Conservation (phyloP, 2,797 vertebrate species). For the Enteromius radiatus region DNA sequence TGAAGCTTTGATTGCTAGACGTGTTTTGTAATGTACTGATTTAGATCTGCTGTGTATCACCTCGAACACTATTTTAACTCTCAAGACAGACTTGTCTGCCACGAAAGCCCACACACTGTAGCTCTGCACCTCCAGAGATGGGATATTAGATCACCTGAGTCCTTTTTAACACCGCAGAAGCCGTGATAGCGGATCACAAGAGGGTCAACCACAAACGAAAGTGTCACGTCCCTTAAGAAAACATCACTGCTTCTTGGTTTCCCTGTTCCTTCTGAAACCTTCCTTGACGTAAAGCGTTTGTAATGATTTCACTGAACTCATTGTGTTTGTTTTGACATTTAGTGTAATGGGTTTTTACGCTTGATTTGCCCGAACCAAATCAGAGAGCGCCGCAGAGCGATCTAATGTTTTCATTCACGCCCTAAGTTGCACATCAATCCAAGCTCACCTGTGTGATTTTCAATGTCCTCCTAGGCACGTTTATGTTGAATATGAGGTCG, state of each 20-base stretch:
- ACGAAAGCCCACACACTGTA: not conserved
- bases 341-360: conserved; percentile 45
- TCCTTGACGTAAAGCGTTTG: not conserved
- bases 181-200: not conserved
- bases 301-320: conserved; percentile 41
- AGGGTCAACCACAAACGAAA: not conserved
- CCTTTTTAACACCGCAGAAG: conserved; percentile 11
- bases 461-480: not conserved
- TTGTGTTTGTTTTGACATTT: conserved; percentile 51
- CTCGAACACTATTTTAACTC: not conserved
- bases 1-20: not conserved
- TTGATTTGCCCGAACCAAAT: conserved; percentile 41
- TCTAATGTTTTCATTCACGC: conserved; percentile 36
- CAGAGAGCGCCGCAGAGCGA: not conserved
- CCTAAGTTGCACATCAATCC: conserved; percentile 22
- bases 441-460: conserved; percentile 17
- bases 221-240: conserved; percentile 22
- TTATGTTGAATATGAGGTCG: conserved; percentile 3
- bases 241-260: conserved; percentile 21
- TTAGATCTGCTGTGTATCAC: not conserved
- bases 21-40: not conserved
- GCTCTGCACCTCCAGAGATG: not conserved
- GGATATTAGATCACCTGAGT: conserved; percentile 20
- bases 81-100: not conserved
- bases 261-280: conserved; percentile 12